Evolutionary conservation across 1,140 invertebrate species (phyloP), one percentile per base, ranked within the genome.

Genomic region (Rhizoglyphus robini): DNA sequence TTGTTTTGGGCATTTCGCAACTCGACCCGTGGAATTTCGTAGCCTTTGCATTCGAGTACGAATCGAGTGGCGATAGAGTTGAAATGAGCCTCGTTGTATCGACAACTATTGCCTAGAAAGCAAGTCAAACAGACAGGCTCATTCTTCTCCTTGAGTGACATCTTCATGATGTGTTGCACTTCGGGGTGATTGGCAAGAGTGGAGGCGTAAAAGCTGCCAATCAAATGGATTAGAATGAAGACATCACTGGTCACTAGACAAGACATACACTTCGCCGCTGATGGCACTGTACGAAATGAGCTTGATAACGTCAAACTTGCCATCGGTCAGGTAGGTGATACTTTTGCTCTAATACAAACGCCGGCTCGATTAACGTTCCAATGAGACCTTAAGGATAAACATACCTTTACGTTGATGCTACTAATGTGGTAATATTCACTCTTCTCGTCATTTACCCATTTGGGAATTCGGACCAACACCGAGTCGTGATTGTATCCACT

Each of bases 161-260:
- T 30, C 20, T 38, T 57, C 27, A 68, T 59, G 32, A 68, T 29
- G 36, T 94, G 90, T 69, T 88, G 82, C 71, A 92, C 84, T 15
- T 87, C 84, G 4, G 90, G 87, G 71, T 85, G 82, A 8, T 80
- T 82, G 69, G 86, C 82, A 0, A 88, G 86, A 65, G 88, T 87
- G 4, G 85, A 88, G 65, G 90, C 80, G 76, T 86, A 95, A 75
- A 90, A 94, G 69, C 90, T 94, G 74, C 30, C 72, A 72, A 58
- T 29, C n/a, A n/a, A n/a, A n/a, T n/a, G n/a, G n/a, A n/a, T n/a
- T n/a, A n/a, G n/a, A 48, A 3, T 18, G 32, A 63, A 63, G 4
- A 48, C 48, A 51, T 63, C 1, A 59, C 20, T 63, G n/a, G n/a
- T 25, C n/a, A 78, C 81, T 83, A 8, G 8, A 46, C 18, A 46